Conservation (phyloP, 2,888 invertebrate species). For the Thelaira solivaga region DNA sequence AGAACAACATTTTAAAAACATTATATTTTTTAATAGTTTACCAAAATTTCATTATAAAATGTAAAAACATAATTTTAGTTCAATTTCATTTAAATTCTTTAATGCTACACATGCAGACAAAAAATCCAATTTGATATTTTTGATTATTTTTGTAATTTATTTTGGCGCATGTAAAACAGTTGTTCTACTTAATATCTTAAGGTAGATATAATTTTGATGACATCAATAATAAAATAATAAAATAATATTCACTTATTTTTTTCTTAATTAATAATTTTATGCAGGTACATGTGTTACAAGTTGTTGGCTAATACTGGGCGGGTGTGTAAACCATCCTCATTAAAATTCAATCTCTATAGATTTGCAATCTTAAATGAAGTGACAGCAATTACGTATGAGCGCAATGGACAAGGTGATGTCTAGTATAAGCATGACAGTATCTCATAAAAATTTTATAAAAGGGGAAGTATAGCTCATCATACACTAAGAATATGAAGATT, state of each 20-base stretch:
- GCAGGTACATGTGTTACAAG: not conserved
- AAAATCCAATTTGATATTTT: constrained; percentile 19
- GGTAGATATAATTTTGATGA: constrained; percentile 28
- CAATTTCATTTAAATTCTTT: constrained; percentile 5
- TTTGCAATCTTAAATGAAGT: not conserved
- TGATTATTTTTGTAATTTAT: not conserved
- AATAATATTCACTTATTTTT: constrained; percentile 19
- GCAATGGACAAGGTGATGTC: constrained; percentile 11
- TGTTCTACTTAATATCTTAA: constrained; percentile 14
- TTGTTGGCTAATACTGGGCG: not conserved
- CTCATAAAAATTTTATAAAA: not conserved
- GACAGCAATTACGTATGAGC: constrained; percentile 15
- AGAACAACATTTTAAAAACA: too few relatives aligned
- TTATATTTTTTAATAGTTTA: too few relatives aligned
- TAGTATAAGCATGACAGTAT: not conserved
- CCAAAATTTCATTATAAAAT: too few relatives aligned
- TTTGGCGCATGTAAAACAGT: constrained; percentile 1
- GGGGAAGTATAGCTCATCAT: not conserved
- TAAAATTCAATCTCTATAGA: constrained; percentile 12
- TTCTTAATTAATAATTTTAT: constrained; percentile 22
- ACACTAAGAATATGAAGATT: too few relatives aligned
- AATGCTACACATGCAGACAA: not conserved
- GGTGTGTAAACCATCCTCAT: not conserved
- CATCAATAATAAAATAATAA: constrained; percentile 23
- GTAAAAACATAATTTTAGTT: too few relatives aligned